Evolutionary conservation across 2,888 invertebrate species (phyloP).

Genomic region (Ommatoiulus sabulosus): DNA sequence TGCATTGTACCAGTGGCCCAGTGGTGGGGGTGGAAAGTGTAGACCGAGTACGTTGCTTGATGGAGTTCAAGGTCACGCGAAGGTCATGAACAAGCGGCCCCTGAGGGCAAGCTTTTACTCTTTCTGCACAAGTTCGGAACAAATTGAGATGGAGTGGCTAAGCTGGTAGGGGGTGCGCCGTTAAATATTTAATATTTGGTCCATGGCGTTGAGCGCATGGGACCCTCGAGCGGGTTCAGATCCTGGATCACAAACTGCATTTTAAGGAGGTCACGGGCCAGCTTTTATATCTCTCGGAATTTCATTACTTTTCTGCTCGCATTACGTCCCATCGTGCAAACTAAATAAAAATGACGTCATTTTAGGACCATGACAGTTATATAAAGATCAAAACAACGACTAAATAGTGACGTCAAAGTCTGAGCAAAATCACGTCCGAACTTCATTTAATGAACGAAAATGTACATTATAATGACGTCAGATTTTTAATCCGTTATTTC

Average conservation of each 20-base stretch:
- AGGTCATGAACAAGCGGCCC: neutral
- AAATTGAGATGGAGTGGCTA: neutral
- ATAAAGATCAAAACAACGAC: neutral
- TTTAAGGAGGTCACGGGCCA: neutral
- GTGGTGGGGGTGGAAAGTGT: neutral
- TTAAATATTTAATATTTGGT: neutral
- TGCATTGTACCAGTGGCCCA: neutral
- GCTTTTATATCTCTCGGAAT: neutral
- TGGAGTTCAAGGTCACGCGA: neutral
- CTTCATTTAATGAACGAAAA: neutral
- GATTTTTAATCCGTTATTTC: no score
- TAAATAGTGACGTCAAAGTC: neutral
- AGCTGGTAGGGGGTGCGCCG: neutral
- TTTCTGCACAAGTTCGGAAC: neutral
- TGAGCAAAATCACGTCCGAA: neutral
- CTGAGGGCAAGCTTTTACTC: neutral
- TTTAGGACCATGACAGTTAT: no score
- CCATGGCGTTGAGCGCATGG: neutral
- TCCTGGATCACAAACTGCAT: neutral
- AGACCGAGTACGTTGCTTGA: neutral
- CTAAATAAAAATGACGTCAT: neutral
- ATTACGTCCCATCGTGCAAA: neutral
- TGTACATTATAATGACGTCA: neutral
- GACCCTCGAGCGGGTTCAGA: neutral
- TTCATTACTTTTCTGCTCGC: no score